Evolutionary conservation across 2,888 invertebrate genomes (phyloP).

Genomic region (Eupithecia subumbrata): DNA sequence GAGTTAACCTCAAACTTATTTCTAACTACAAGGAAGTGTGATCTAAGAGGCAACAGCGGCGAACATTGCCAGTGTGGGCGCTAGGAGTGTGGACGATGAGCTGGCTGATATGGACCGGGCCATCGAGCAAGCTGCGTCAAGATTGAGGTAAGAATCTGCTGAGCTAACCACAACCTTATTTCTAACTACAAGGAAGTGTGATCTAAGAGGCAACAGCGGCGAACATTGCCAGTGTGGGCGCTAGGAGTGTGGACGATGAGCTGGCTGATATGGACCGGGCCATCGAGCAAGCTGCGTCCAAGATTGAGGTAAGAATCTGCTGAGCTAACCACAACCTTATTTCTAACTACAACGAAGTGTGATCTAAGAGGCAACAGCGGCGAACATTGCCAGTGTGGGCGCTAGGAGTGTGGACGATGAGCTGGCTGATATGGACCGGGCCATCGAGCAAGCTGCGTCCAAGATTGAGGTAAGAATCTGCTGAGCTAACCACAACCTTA

Average conservation of each 20-base stretch:
- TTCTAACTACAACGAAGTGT: slow-evolving; percentile 55
- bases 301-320: slow-evolving; percentile 89
- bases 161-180: not conserved
- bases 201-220: slow-evolving; percentile 77
- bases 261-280: slow-evolving; percentile 95
- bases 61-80: slow-evolving; percentile 84
- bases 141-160: slow-evolving; percentile 88
- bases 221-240: slow-evolving; percentile 83
- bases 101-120: slow-evolving; percentile 95
- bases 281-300: slow-evolving; percentile 95
- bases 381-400: slow-evolving; percentile 81
- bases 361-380: slow-evolving; percentile 76
- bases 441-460: slow-evolving; percentile 95
- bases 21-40: slow-evolving; percentile 56
- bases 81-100: slow-evolving; percentile 92
- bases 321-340: not conserved
- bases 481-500: not conserved
- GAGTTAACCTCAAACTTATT: not conserved
- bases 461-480: slow-evolving; percentile 91
- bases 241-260: slow-evolving; percentile 92
- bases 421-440: slow-evolving; percentile 94
- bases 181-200: slow-evolving; percentile 55
- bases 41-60: slow-evolving; percentile 79
- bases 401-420: slow-evolving; percentile 93
- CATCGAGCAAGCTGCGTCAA: slow-evolving; percentile 95